phyloP scores from a whole-genome alignment of 2,888 invertebrate genomes.

The Coremacera marginata region DNA sequence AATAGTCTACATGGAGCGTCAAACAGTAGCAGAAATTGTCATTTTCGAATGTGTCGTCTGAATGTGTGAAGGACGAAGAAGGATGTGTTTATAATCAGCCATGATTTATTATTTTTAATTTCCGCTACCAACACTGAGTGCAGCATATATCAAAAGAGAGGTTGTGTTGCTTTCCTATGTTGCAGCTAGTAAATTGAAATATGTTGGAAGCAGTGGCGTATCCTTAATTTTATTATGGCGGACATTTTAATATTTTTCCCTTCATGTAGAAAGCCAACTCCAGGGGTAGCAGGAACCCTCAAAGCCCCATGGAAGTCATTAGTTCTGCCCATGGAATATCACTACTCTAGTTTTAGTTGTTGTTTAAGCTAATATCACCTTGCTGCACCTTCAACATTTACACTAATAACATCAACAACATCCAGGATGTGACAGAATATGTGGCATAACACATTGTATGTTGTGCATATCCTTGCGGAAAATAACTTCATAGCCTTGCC shows the following conservation, averaged over 20 bases:
- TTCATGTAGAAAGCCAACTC: no score
- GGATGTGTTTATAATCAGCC: constrained; percentile 44
- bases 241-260: no score
- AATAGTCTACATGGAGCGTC: no score
- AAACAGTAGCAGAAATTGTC: no score
- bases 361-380: not conserved
- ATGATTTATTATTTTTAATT: constrained; percentile 68
- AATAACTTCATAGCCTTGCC: no score
- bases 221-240: no score
- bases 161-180: not conserved
- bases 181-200: constrained; percentile 22
- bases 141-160: constrained; percentile 1
- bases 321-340: not conserved
- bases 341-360: not conserved
- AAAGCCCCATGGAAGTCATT: no score
- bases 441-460: no score
- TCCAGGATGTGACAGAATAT: not conserved
- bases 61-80: not conserved
- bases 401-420: constrained; percentile 17
- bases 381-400: not conserved
- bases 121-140: constrained; percentile 58
- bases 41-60: no score
- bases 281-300: no score
- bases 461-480: no score
- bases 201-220: not conserved